Evolutionary conservation across 2,888 invertebrate species (phyloP).

Genomic region (Melanargia galathea): DNA sequence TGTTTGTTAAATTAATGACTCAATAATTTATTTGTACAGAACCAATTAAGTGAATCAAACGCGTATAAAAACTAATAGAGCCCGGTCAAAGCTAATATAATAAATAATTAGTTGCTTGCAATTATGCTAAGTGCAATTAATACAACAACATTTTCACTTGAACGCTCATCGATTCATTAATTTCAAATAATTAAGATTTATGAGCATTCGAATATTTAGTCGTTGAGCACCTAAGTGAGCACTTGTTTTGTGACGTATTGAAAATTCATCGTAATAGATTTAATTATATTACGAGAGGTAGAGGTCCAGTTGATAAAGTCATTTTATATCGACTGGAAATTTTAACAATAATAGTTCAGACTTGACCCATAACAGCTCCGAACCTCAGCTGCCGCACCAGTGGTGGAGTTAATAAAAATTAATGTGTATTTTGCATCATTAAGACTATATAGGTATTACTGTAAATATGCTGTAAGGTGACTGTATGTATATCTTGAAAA

Average conservation of each 20-base stretch:
- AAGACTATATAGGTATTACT: no score
- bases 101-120: slow-evolving; percentile 28
- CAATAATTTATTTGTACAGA: slow-evolving; percentile 5
- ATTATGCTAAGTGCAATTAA: slow-evolving; percentile 25
- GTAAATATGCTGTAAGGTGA: no score
- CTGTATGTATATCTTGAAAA: no score
- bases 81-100: slow-evolving; percentile 23
- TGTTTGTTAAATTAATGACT: not conserved
- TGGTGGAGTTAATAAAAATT: no score
- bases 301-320: no score
- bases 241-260: not conserved
- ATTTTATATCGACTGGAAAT: no score
- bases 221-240: not conserved
- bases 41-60: slow-evolving; percentile 6
- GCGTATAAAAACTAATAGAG: slow-evolving; percentile 22
- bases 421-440: no score
- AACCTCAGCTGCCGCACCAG: no score
- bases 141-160: slow-evolving; percentile 18
- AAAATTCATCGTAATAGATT: no score
- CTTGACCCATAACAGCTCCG: no score
- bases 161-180: not conserved
- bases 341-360: no score
- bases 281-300: no score
- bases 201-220: not conserved
- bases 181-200: not conserved